Conservation (phyloP, 1,140 invertebrate species). For the Leptinotarsa texana region DNA sequence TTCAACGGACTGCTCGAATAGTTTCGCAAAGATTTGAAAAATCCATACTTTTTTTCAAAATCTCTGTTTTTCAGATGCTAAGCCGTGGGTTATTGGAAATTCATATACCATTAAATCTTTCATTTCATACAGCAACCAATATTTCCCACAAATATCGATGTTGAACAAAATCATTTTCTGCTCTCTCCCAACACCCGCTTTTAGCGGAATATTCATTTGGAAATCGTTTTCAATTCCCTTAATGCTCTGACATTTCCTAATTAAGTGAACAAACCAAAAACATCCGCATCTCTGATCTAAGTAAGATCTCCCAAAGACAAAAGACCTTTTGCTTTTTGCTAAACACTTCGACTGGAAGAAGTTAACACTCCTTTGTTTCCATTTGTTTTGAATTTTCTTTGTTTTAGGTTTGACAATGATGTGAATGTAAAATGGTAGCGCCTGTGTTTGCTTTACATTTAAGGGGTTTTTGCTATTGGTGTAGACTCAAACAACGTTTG, state of each 20-base stretch:
- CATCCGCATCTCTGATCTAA: neutral
- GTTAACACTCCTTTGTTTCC: constrained; percentile 32
- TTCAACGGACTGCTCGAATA: no score
- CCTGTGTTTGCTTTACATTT: neutral
- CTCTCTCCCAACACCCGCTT: neutral
- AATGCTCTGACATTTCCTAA: constrained; percentile 18
- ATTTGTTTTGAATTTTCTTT: constrained; percentile 30
- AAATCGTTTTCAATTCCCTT: constrained; percentile 11
- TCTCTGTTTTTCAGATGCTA: no score
- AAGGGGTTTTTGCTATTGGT: neutral
- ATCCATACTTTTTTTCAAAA: no score
- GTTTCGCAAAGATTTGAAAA: no score
- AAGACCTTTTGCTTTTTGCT: constrained; percentile 26
- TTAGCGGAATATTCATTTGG: constrained; percentile 1
- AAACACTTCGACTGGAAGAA: constrained; percentile 36
- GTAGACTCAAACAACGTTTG: neutral
- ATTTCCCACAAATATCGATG: neutral
- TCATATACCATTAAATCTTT: no score
- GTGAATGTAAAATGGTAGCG: constrained; percentile 8
- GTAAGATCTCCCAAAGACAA: constrained; percentile 28
- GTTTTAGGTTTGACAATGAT: constrained; percentile 14
- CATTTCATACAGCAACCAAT: neutral
- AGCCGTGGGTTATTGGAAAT: no score
- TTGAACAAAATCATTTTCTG: neutral
- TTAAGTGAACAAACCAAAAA: constrained; percentile 25